Conservation (phyloP, 2,888 invertebrate species). For the Labia minor region DNA sequence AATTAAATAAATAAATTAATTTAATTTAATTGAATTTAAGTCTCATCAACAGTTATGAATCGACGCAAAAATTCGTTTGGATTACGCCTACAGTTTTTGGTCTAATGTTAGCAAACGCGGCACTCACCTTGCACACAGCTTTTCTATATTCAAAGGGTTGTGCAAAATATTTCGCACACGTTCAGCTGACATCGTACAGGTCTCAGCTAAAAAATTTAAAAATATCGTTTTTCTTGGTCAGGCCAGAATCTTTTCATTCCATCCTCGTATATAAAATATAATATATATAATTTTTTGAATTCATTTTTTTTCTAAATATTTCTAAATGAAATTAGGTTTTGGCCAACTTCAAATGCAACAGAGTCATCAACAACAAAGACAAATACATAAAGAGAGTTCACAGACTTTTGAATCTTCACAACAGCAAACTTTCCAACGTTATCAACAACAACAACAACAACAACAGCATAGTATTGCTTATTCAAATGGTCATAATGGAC, state of each 20-base stretch:
- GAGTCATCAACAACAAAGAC: conserved; percentile 41
- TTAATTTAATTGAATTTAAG: too few species aligned
- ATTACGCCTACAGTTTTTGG: too few species aligned
- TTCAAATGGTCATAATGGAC: conserved; percentile 54
- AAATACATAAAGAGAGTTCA: conserved; percentile 50
- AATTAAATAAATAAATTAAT: too few species aligned
- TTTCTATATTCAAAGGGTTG: too few species aligned
- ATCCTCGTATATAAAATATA: neutral
- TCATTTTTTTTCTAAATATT: neutral
- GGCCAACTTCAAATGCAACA: conserved; percentile 21
- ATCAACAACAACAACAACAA: conserved; percentile 29
- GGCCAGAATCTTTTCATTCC: too few species aligned
- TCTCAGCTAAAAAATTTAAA: neutral
- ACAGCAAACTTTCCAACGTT: conserved; percentile 23
- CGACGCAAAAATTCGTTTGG: too few species aligned
- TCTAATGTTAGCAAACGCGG: too few species aligned
- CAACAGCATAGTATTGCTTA: conserved; percentile 46
- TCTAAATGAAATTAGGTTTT: neutral
- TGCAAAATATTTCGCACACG: too few species aligned
- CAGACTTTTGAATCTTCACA: conserved; percentile 41
- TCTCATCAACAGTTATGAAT: too few species aligned
- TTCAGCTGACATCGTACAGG: too few species aligned
- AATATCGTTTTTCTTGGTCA: too few species aligned
- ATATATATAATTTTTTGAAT: neutral
- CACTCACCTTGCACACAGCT: too few species aligned